Evolutionary conservation across 2,888 invertebrate species (phyloP), one percentile per base, ranked within the genome.

Genomic region (Ceramica pisi): DNA sequence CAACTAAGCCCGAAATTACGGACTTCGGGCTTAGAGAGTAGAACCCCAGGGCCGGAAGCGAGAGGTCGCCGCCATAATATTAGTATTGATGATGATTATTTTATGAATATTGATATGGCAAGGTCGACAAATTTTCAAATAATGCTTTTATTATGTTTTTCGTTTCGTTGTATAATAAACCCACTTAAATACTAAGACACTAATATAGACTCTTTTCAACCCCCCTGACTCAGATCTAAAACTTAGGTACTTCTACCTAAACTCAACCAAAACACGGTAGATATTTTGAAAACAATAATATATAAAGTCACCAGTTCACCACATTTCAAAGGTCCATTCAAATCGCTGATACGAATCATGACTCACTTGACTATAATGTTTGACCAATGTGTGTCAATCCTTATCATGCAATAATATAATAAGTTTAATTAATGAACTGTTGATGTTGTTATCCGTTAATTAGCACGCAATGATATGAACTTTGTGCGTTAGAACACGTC

Each of bases 351-450:
- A 48, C 59, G 19, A 31, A 21, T 6, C 21, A 26, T 86, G 78
- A 86, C 35, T 86, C 78, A 82, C 48, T 71, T 41, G 23, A 50
- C 26, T 63, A 66, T 68, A 67, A 60, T 55, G 62, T 63, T 50
- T 72, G 64, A 55, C 55, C 14, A 46, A 59, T 71, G 63, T 85
- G 69, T 85, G 86, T 84, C 84, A 85, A 65, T 55, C 19, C 48
- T 85, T 84, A 84, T 84, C 85, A 35, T 35, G 23, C n/a, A 57
- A 26, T 57, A 41, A 56, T 56, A 31, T n/a, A 55, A 35, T 48
- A 63, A 57, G 62, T 65, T 26, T 67, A 61, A 68, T 83, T 65
- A 62, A 76, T 64, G 41, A 53, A 23, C 46, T 65, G 51, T 73
- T 75, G 71, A 51, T 56, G 16, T 71, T 60, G 21, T 76, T 73